phyloP scores from a whole-genome alignment of 2,888 invertebrate genomes.

The Anodontia alba region DNA sequence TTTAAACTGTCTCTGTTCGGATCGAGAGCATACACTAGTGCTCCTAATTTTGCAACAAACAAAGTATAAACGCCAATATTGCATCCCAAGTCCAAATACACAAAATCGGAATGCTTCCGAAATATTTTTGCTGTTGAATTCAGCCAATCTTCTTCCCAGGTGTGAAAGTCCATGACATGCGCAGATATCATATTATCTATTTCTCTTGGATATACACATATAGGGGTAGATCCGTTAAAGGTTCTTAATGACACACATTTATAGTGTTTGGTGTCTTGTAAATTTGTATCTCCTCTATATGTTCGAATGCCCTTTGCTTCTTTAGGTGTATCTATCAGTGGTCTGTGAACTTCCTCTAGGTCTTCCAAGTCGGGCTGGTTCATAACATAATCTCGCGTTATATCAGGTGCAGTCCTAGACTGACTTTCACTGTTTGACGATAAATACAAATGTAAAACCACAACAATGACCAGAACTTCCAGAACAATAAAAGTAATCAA shows the following conservation, averaged over 20 bases:
- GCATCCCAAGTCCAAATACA: slow-evolving; percentile 68
- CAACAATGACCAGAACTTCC: neutral
- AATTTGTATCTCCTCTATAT: neutral
- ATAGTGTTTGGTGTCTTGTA: neutral
- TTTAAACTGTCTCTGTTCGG: slow-evolving; percentile 54
- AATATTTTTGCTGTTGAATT: slow-evolving; percentile 57
- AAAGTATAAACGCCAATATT: slow-evolving; percentile 71
- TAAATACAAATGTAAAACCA: neutral
- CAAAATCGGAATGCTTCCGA: slow-evolving; percentile 32
- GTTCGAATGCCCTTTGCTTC: neutral
- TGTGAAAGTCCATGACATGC: slow-evolving; percentile 55
- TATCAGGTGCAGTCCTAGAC: neutral
- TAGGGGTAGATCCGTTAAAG: slow-evolving; percentile 52
- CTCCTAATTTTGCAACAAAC: slow-evolving; percentile 64
- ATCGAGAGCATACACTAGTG: slow-evolving; percentile 64
- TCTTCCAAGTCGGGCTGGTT: neutral
- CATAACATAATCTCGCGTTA: neutral
- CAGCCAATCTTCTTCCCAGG: slow-evolving; percentile 70
- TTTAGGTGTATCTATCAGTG: neutral
- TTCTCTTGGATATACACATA: slow-evolving; percentile 60
- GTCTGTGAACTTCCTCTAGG: neutral
- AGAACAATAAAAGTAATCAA: neutral
- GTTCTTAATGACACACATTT: slow-evolving; percentile 47
- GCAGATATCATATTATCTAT: slow-evolving; percentile 69
- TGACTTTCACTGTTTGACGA: neutral